Percentiles rank a stretch among this genome's conserved stretches.
These are phyloP conservation scores for Amphipoea oculea DNA, from an alignment of 2,888 invertebrate genomes.

Conservation along the genomic window DNA sequence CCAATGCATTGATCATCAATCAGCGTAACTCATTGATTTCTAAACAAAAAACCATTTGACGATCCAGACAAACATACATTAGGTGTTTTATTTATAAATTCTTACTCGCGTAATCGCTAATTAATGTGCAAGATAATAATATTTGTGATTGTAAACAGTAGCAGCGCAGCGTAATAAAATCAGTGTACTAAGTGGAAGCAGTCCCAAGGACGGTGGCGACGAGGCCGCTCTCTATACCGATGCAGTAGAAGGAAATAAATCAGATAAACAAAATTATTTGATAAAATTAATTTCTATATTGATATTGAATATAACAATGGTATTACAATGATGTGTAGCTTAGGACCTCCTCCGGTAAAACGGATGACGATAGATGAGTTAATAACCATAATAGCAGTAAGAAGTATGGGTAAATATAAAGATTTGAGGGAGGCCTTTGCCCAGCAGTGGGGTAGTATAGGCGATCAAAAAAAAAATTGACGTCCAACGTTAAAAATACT, in stretches of 20 bases:
- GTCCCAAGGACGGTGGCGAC: conserved; percentile 69
- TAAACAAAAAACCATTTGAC: conserved; percentile 47
- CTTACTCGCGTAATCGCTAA: conserved; percentile 29
- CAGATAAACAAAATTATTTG: not conserved
- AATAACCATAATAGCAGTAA: not conserved
- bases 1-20: conserved; percentile 15
- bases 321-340: not conserved
- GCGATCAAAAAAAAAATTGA: no score
- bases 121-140: conserved; percentile 45
- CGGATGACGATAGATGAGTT: not conserved
- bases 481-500: no score
- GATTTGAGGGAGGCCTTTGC: no score
- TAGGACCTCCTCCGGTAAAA: not conserved
- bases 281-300: not conserved
- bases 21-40: conserved; percentile 20
- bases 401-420: not conserved
- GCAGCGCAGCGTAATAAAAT: conserved; percentile 41
- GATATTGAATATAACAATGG: not conserved
- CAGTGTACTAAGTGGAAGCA: conserved; percentile 46
- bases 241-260: conserved; percentile 31
- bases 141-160: conserved; percentile 48
- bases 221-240: conserved; percentile 56
- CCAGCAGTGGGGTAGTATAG: no score
- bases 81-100: conserved; percentile 35
- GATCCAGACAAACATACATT: conserved; percentile 36